Evolutionary conservation across 2,113 vertebrate species (phyloP).

Genomic region (Phalacrocorax brasilianus): DNA sequence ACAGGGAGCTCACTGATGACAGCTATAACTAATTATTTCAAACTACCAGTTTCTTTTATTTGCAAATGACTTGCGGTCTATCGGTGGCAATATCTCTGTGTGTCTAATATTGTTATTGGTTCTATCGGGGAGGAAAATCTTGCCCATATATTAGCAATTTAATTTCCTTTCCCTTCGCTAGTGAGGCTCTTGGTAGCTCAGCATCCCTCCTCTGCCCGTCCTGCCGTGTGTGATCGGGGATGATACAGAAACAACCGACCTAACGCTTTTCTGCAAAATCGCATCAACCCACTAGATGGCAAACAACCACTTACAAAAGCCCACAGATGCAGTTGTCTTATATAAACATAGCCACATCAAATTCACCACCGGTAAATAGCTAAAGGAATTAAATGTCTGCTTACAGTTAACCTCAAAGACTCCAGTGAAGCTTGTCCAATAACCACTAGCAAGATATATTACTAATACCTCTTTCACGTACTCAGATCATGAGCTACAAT

Average conservation of each 20-base stretch:
- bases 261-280: background rate
- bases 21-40: background rate
- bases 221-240: fast-evolving
- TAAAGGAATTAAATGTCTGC: background rate
- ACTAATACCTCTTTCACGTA: background rate
- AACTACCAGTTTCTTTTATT: background rate
- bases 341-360: fast-evolving
- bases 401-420: too few species aligned
- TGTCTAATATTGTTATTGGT: background rate
- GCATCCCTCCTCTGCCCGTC: background rate
- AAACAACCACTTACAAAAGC: background rate
- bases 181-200: background rate
- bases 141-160: fast-evolving
- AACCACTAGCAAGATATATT: fast-evolving
- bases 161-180: background rate
- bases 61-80: background rate
- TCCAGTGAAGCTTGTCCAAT: fast-evolving
- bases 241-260: background rate
- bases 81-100: background rate
- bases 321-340: fast-evolving
- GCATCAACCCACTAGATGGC: conserved; percentile 46
- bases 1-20: background rate
- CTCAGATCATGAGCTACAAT: fast-evolving
- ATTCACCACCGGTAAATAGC: background rate
- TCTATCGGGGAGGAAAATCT: background rate